Evolutionary conservation across 2,888 invertebrate species (phyloP), one percentile per base, ranked within the genome.

Genomic region (Pyrocoelia pectoralis): DNA sequence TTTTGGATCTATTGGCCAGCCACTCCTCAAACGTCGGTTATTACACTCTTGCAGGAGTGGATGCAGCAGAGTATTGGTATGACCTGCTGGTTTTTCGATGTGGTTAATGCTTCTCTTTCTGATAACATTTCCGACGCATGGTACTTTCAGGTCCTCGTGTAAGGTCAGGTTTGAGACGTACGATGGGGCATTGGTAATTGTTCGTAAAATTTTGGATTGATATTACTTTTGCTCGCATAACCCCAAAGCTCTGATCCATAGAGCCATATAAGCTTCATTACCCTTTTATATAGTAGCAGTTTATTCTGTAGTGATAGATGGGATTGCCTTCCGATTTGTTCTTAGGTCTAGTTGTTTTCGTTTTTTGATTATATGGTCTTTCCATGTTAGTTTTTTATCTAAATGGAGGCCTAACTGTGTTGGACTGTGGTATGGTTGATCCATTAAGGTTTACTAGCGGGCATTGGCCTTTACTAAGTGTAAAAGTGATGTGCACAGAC

Each of bases 181-280:
- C 24, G 8, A 5, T 24, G 24, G 24, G 14, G 18, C 28, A 28
- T 12, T 49, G 19, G n/a, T n/a, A n/a, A n/a, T n/a, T n/a, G n/a
- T n/a, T n/a, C n/a, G n/a, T n/a, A n/a, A n/a, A n/a, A n/a, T 49
- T 49, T 18, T 49, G 1, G 19, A 49, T 49, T 49, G 49, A 19
- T 15, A 24, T 24, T 24, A 51, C 17, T 15, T 33, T 52, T 52
- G 33, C 29, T 52, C n/a, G 33, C 15, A 33, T 13, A 6, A 8
- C 17, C 17, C 17, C 52, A 52, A 33, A 52, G 52, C 33, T 52
- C 17, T 6, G 14, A 1, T 17, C 38, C n/a, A 38, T 52, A 8
- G 24, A 24, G 24, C 24, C 24, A 3, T 24, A 24, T 24, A 52
- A 38, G 18, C 33, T 52, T 52, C 6, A 33, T 52, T 29, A 54